Evolutionary conservation across 2,113 vertebrate genomes (phyloP).

Genomic region (Charina bottae): DNA sequence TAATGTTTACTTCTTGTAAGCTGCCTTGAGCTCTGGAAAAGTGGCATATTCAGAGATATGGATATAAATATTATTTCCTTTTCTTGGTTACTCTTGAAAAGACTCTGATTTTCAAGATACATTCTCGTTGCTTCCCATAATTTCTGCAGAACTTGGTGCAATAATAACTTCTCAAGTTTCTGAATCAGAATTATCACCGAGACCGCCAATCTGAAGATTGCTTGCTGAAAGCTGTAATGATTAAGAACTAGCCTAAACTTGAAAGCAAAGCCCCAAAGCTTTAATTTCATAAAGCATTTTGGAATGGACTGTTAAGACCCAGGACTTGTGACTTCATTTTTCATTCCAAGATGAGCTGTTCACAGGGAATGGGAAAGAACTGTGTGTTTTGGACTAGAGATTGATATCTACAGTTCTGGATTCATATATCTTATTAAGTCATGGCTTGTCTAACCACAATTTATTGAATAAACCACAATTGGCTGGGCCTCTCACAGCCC

Average conservation of each 20-base stretch:
- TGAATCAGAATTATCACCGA: not conserved
- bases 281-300: not conserved
- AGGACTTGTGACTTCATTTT: not conserved
- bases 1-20: conserved; percentile 13
- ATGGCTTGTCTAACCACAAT: conserved; percentile 1
- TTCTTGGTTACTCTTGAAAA: not conserved
- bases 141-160: not conserved
- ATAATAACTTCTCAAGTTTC: not conserved
- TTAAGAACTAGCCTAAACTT: not conserved
- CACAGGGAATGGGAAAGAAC: not conserved
- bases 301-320: not conserved
- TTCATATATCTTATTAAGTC: not conserved
- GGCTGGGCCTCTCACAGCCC: not conserved
- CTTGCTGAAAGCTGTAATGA: not conserved
- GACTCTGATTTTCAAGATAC: not conserved
- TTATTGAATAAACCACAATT: not conserved
- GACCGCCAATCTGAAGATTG: not conserved
- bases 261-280: not conserved
- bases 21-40: conserved; percentile 4
- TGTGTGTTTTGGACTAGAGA: not conserved
- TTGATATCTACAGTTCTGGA: not conserved
- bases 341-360: not conserved
- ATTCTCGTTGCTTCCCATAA: not conserved
- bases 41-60: not conserved
- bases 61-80: not conserved